A percentile compares a stretch with the other conserved stretches of the same genome.
Conservation (phyloP, 2,797 vertebrate species). For the Borostomias antarcticus region DNA sequence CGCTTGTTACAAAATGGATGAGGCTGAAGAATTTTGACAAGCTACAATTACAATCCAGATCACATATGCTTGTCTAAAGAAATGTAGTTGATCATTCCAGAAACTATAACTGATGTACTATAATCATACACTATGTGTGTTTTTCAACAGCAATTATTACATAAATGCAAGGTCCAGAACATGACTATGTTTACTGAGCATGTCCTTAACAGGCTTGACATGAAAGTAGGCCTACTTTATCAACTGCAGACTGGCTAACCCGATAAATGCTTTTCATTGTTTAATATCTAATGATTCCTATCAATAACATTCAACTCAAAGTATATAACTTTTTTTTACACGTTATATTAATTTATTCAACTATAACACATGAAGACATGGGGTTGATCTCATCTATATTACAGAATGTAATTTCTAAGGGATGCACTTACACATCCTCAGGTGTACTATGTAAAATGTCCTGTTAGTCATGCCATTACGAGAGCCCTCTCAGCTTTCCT, state of each 20-base stretch:
- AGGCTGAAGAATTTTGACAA: slow-evolving; percentile 49
- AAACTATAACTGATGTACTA: background rate
- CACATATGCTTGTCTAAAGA: background rate
- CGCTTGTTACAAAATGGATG: slow-evolving; percentile 45
- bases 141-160: background rate
- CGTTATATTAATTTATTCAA: slow-evolving; percentile 30
- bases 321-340: background rate
- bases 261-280: no score
- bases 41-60: slow-evolving; percentile 5
- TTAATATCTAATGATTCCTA: background rate
- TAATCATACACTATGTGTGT: background rate
- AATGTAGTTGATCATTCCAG: background rate
- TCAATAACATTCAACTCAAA: background rate
- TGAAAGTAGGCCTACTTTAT: no score
- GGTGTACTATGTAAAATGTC: slow-evolving; percentile 21
- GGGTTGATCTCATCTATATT: slow-evolving; percentile 35
- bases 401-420: slow-evolving; percentile 44
- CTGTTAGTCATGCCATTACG: slow-evolving; percentile 32
- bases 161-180: background rate
- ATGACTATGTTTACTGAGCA: background rate
- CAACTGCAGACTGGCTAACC: no score
- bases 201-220: no score
- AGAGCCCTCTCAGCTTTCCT: slow-evolving; percentile 38
- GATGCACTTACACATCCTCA: slow-evolving; percentile 22
- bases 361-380: slow-evolving; percentile 26